Conservation (phyloP, 2,888 invertebrate genomes). For the Polymixis flavicincta region DNA sequence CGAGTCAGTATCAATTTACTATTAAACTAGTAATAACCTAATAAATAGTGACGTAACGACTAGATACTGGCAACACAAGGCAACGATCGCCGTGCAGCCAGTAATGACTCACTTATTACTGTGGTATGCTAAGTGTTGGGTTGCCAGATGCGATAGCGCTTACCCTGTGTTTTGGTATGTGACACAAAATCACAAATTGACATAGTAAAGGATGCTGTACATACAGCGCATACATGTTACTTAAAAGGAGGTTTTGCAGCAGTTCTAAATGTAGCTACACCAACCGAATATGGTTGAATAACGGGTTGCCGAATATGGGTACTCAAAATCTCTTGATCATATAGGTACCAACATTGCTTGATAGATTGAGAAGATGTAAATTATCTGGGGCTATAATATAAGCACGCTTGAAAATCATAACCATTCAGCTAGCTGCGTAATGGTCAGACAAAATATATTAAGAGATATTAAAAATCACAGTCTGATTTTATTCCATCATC, state of each 20-base stretch:
- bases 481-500: not conserved
- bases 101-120: conserved; percentile 60
- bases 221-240: not conserved
- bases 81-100: conserved; percentile 21
- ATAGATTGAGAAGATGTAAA: too few species aligned
- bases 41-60: conserved; percentile 52
- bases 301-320: too few species aligned
- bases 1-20: conserved; percentile 25
- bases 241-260: not conserved
- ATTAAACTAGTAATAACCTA: conserved; percentile 38
- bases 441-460: too few species aligned
- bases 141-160: conserved; percentile 46
- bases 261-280: not conserved
- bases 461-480: too few species aligned
- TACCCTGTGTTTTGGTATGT: conserved; percentile 24
- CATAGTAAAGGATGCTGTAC: not conserved
- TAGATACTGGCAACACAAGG: conserved; percentile 47
- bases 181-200: conserved; percentile 29
- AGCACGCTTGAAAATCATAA: too few species aligned
- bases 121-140: conserved; percentile 51
- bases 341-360: too few species aligned
- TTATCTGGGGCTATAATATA: too few species aligned
- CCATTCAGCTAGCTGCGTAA: too few species aligned
- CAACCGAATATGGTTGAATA: too few species aligned
- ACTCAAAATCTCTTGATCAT: too few species aligned